A percentile compares a stretch with the other conserved stretches of the same genome.
phyloP scores from a whole-genome alignment of 1,140 invertebrate species.

The Monomorium pharaonis region DNA sequence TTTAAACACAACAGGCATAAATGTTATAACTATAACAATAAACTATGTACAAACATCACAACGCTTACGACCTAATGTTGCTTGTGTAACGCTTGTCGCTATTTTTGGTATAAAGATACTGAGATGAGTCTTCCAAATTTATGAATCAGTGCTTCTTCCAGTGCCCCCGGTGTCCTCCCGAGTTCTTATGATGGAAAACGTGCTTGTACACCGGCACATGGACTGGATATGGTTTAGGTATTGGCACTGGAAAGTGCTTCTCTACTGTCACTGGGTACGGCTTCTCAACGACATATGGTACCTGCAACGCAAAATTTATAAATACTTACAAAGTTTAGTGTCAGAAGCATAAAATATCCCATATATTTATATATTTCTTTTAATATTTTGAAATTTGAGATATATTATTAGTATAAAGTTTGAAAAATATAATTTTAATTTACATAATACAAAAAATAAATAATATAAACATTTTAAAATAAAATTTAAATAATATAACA shows the following conservation, averaged over 20 bases:
- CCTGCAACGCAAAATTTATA: conserved; percentile 80
- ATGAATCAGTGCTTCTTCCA: conserved; percentile 79
- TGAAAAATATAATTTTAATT: neutral
- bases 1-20: conserved; percentile 64
- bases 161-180: conserved; percentile 50
- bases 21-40: conserved; percentile 20
- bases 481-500: neutral
- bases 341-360: neutral
- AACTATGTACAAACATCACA: conserved; percentile 64
- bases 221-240: conserved; percentile 92
- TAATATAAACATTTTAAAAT: neutral
- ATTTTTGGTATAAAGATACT: conserved; percentile 55
- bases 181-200: conserved; percentile 89
- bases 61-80: conserved; percentile 37
- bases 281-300: conserved; percentile 91
- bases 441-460: neutral
- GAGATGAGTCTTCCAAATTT: neutral
- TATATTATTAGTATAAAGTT: neutral
- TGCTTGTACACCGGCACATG: conserved; percentile 93
- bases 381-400: neutral
- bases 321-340: neutral
- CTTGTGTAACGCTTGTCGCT: neutral
- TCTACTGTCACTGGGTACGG: conserved; percentile 92
- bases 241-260: conserved; percentile 91
- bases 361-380: neutral